Base-by-base conservation (phyloP, 2,113 vertebrate species). In the Actenoides hombroni region DNA sequence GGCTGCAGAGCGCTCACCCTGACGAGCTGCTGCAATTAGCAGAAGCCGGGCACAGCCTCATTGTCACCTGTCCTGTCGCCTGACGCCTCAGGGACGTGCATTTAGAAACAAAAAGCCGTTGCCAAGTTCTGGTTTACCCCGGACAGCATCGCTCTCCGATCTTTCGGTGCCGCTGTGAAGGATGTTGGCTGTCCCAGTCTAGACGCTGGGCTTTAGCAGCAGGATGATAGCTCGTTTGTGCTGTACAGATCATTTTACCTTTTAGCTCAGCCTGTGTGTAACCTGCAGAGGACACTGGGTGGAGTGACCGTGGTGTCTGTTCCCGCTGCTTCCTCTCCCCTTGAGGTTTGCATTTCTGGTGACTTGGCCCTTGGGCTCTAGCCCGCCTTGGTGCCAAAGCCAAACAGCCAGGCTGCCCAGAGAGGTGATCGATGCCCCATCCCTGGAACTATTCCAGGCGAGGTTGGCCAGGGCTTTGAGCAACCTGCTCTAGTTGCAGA, bases 1-100 rank as follows among this genome's bases (percentile, higher is more conserved):
- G 1, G 7, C n/a, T 26, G 31, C 9, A 13, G 35, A 73, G 26
- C 6, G 2, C 29, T 81, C 39, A 3, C 37, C 60, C 68, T 39
- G 53, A 53, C 6, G 40, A 78, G n/a, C 73, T 61, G 53, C 59
- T 23, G 35, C 68, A 51, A 31, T 81, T n/a, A 85, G 57, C 86
- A 51, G 69, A 37, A 61, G 60, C 61, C 35, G 1, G 31, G 10
- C 70, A 24, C 5, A 1, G 67, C 75, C 53, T 29, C 5, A 3
- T 25, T 48, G 24, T 80, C 33, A 7, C 49, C 60, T 37, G 28
- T 5, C 48, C 60, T 16, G 37, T 26, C 5, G 0, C 35, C 49
- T 33, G 7, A 16, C 0, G 3, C 35, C 42, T n/a, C 21, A 11
- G 65, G 48, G 54, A n/a, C 3, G 2, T 6, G 15, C 25, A 1